Evolutionary conservation across 2,888 invertebrate genomes (phyloP), one percentile per base, ranked within the genome.

Genomic region (Crematogaster levior): DNA sequence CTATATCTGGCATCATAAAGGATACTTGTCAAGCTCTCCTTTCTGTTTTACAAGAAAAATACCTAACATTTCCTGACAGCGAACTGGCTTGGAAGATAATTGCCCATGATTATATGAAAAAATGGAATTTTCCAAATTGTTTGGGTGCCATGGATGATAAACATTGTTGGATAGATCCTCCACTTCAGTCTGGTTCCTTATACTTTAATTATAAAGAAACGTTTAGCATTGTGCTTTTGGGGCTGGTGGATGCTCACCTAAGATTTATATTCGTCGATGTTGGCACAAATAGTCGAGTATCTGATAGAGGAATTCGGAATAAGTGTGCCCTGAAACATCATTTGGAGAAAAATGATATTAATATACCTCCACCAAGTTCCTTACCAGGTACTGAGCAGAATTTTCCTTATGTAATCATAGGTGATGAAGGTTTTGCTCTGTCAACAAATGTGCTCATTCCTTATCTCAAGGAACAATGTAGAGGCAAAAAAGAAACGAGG

Each of bases 201-300:
- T 66, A 66, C 3, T 30, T n/a, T 30, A 66, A 66, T 48, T 66
- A 66, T 4, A 66, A 48, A 5, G 66, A 66, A 9, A 30, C 0
- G 0, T 66, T 48, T 5, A 66, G 66, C 34, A 66, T 66, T 66
- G 66, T 48, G 6, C 66, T 66, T 56, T 56, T 56, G 24, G 27
- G 15, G 1, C 30, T 66, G 18, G 66, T 66, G 30, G 66, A 66
- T 12, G 66, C 66, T 12, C 30, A 66, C 30, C 48, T 48, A 0
- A 48, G 48, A 66, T 66, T 66, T 48, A 66, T 66, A 30, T 66
- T 9, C 1, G 10, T 66, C 3, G 66, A 66, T 66, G 27, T 66
- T 0, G 48, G 48, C 0, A 66, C 48, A 12, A 66, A 66, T 66
- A 48, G 66, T 0, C 18, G 48, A 66, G 24, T 66, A 6, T 48